Percentiles rank a stretch among this genome's conserved stretches.
Evolutionary conservation across 2,797 vertebrate genomes (phyloP).

Genomic region (Chloroceryle inda): DNA sequence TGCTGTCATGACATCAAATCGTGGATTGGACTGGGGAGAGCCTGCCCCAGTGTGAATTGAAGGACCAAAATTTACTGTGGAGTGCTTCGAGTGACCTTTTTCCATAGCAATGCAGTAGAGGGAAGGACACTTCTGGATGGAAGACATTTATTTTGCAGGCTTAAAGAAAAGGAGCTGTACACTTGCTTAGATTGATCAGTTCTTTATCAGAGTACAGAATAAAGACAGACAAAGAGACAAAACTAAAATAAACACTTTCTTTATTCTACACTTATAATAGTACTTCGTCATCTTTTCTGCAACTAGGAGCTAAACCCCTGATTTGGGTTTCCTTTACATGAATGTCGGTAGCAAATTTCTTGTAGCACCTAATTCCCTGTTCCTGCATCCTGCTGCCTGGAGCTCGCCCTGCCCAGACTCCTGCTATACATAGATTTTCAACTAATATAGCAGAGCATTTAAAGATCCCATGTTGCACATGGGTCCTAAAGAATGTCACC

Average conservation of each 20-base stretch:
- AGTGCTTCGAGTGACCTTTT: neutral
- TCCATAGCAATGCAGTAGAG: rapidly evolving
- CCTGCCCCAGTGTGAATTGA: rapidly evolving
- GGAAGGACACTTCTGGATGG: rapidly evolving
- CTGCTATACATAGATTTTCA: neutral
- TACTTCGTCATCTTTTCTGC: neutral
- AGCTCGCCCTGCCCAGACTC: neutral
- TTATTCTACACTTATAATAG: neutral
- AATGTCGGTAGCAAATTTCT: neutral
- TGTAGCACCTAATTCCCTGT: rapidly evolving
- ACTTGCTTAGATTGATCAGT: neutral
- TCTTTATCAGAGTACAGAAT: neutral
- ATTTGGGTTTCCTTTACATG: neutral
- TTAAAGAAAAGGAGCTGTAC: rapidly evolving
- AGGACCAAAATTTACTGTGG: neutral
- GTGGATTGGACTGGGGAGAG: neutral
- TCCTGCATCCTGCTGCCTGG: neutral
- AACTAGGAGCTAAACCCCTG: neutral
- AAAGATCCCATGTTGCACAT: rapidly evolving
- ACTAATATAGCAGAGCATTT: neutral
- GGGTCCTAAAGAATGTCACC: neutral
- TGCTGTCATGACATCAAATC: rapidly evolving
- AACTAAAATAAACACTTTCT: neutral
- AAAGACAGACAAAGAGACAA: neutral
- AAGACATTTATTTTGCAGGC: neutral